phyloP scores from a whole-genome alignment of 2,888 invertebrate species.

The Limenitis camilla region DNA sequence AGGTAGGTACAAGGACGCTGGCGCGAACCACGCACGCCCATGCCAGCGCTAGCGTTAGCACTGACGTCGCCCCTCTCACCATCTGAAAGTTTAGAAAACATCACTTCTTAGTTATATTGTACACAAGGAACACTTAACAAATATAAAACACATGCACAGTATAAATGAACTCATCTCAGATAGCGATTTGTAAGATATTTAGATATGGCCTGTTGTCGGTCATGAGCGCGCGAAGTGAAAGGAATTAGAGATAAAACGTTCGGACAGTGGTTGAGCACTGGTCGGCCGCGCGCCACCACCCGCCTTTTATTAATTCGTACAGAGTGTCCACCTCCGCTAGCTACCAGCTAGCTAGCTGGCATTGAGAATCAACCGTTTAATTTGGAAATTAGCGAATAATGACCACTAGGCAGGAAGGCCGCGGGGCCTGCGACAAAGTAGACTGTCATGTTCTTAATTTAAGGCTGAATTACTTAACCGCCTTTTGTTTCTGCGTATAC shows the following conservation, averaged over 20 bases:
- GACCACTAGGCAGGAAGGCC: conserved; percentile 64
- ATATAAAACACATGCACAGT: conserved; percentile 14
- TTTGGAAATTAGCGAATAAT: conserved; percentile 70
- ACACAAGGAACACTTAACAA: conserved; percentile 12
- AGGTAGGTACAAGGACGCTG: conserved; percentile 70
- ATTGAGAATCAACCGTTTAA: conserved; percentile 72
- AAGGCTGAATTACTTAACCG: conserved; percentile 29
- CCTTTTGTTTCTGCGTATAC: conserved; percentile 25
- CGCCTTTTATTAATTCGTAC: conserved; percentile 68
- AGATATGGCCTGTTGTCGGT: conserved; percentile 44
- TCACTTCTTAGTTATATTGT: conserved; percentile 45
- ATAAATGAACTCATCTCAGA: conserved; percentile 62
- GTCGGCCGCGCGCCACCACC: conserved; percentile 57
- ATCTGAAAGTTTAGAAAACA: conserved; percentile 69
- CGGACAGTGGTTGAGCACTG: conserved; percentile 59
- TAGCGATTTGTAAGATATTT: conserved; percentile 51
- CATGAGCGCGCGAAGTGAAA: conserved; percentile 69
- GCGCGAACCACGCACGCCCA: conserved; percentile 53
- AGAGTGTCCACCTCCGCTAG: conserved; percentile 50
- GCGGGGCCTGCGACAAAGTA: conserved; percentile 55
- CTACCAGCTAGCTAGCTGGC: conserved; percentile 46
- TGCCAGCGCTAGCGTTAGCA: conserved; percentile 66
- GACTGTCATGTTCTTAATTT: conserved; percentile 39
- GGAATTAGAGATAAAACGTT: conserved; percentile 64
- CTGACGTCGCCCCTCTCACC: conserved; percentile 72